Evolutionary conservation across 1,140 invertebrate species (phyloP), one percentile per base, ranked within the genome.

Genomic region (Maconellicoccus hirsutus): DNA sequence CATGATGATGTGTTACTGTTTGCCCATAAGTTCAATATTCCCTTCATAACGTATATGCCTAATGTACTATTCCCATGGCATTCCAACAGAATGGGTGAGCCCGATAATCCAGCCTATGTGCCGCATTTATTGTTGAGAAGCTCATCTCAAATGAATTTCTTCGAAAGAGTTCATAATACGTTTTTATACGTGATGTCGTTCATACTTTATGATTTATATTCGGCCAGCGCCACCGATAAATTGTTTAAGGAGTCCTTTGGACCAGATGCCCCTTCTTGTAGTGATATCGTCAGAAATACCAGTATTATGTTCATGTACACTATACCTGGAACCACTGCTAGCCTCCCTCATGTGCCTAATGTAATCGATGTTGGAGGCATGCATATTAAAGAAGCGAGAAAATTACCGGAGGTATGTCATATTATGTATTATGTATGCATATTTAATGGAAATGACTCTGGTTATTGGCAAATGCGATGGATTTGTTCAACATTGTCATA

Each of bases 31-130:
- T 74, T 76, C 59, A 71, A 72, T 61, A 73, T 72, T 0, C 88
- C 87, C 0, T 81, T 85, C 4, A 83, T 90, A 1, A 79, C 81
- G 0, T 73, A 84, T 7, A 81, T 80, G 72, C 83, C 85, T 0
- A 82, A 82, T 42, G 78, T 81, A 1, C 72, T 85, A 23, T 83
- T 86, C 80, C 80, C 85, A 10, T 89, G 84, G 84, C 81, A 83
- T 69, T 82, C 81, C 33, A 77, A 81, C 14, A 78, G 82, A 42
- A 74, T 76, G 39, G 74, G 71, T 0, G 69, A 72, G 25, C 71
- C 75, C 0, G 70, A 70, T 22, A 73, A 74, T 70, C 75, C 75
- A 0, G 71, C 74, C 0, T 75, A 75, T 39, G 71, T 76, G 21
- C 75, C 75, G 0, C 72, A 72, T 8, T n/a, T n/a, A n/a, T 52